Conservation (phyloP, 2,113 vertebrate genomes). For the Pan troglodytes region NHGRI_mPanTro3-v2.1_pri NC_086015.1:157999001-157999500, state of each 20-base stretch:
- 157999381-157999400: not conserved
- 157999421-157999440: not conserved
- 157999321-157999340: not conserved
- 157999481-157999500: not conserved
- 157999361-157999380: not conserved
- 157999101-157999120: not conserved
- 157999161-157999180: not conserved
- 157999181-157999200: not conserved
- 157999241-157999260: not conserved
- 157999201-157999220: not conserved
- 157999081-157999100: not conserved
- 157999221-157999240: not conserved
- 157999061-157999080: not conserved
- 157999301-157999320: not conserved
- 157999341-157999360: not conserved
- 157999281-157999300: not conserved
- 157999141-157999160: not conserved
- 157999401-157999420: not conserved
- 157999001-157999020: not conserved
- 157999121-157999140: not conserved
- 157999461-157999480: rapidly evolving
- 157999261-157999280: not conserved
- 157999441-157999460: not conserved
- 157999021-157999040: not conserved
- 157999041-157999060: not conserved